Evolutionary conservation across 1,140 invertebrate species (phyloP), one percentile per base, ranked within the genome.

Genomic region (Panagrolaimus sp.): DNA sequence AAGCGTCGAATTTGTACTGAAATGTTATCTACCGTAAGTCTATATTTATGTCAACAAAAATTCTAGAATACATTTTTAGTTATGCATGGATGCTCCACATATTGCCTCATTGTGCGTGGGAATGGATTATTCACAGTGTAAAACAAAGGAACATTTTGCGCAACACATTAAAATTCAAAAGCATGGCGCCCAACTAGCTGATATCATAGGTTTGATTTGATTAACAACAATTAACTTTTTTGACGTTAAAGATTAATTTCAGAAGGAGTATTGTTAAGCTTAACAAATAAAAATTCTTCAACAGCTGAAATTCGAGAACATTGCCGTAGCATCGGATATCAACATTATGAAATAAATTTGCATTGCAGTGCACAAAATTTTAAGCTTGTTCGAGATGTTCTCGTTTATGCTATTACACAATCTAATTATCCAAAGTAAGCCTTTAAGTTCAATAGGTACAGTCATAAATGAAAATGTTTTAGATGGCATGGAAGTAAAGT

Each of bases 291-390:
- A 48, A 64, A 73, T 44, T 23, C 25, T 16, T 66, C 75, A 38
- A 67, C 77, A 14, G 46, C 64, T 20, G 75, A 77, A 61, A 74
- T 75, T 67, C 46, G 66, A 9, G 76, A 78, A 9, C 46, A 75
- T 23, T 78, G 76, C 51, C 72, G 77, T 9, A 25, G 64, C 27
- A 69, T 78, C 42, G 76, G 76, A 48, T 80, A 80, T 65, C 42
- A 76, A 44, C 66, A 79, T 67, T 68, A 72, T 16, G 42, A 64
- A 38, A 57, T 74, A 4, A 69, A n/a, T 20, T 16, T 31, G 38
- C 16, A 11, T 42, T 20, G 47, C 20, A 23, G 47, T 48, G 20
- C 14, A n/a, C 47, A 48, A n/a, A 48, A 48, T 23, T 23, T 48
- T 48, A 14, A 48, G 14, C 47, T 14, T 23, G 14, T 48, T 23